Evolutionary conservation across 2,113 vertebrate genomes (phyloP), one percentile per base, ranked within the genome.

Genomic region (Pelusios castaneus): DNA sequence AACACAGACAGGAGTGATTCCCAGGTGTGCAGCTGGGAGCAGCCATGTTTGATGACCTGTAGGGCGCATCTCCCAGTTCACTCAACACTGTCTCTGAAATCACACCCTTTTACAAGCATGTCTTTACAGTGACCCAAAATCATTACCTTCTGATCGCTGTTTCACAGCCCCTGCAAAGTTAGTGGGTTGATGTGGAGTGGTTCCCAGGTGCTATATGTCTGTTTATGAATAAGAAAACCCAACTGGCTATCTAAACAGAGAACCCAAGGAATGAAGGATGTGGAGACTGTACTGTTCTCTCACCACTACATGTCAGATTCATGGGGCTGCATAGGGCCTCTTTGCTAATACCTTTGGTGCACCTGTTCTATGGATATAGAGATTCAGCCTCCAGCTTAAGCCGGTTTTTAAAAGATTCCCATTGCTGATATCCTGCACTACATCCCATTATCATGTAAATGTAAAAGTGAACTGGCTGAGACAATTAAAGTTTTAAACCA

Each of bases 361-460:
- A 95, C 77, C 87, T 94, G 84, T 93, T 95, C 95, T 96, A 92
- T 94, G 90, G 93, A 93, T 92, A 91, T 91, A 90, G 85, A 56
- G 88, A 95, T 94, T 95, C 96, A 95, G 93, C 95, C 93, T 95
- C 88, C 94, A 95, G 96, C 94, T 82, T 82, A 95, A 91, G 95
- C 97, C 94, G 97, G 95, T 94, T 95, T 95, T 96, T 93, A 92
- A 95, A 80, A 97, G 96, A 97, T 93, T 97, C 90, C 80, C 95
- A 91, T 92, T 97, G 92, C 92, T 95, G 95, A 75, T 97, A 95
- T 94, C 96, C 95, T 95, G 92, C 81, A 90, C 94, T 97, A 93
- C 95, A 94, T 96, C 96, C 95, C 96, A 97, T 97, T 97, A 95
- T 97, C 94, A 91, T 91, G 95, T 95, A 93, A 97, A 97, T 95